Base-by-base conservation (phyloP, 1,140 invertebrate genomes). In the Zaprionus capensis region DNA sequence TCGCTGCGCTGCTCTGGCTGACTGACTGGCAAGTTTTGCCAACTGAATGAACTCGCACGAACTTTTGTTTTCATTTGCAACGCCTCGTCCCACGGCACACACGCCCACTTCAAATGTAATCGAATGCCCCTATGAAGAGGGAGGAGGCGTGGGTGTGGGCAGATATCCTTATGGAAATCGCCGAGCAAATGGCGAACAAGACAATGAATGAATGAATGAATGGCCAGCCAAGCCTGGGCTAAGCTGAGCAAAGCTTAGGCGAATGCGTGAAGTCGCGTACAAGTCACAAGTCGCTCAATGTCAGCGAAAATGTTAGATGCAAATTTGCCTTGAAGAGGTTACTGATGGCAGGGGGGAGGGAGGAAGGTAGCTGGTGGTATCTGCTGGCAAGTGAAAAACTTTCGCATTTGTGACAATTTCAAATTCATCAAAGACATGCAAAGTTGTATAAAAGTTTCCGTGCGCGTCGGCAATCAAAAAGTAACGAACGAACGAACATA, bases 391-490 rank as follows among this genome's bases (percentile, higher is more conserved):
- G 79, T 91, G 76, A 82, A 90, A 91, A 85, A 91, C 78, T 85
- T 91, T 88, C 82, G 81, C 79, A 85, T 88, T 88, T 88, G 85
- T 88, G 85, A 88, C 85, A 88, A 88, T 88, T 88, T 88, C 85
- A 88, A 88, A 88, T 88, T 88, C 85, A 88, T 91, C 86, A 90
- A 91, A 90, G 82, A 85, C 85, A 90, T 90, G 85, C 85, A 86
- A 90, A 90, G 79, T 79, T 88, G 63, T 66, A 69, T 61, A 64
- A 79, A 81, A 85, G 77, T 69, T 90, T 74, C 64, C 85, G 85
- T 88, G 85, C 82, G 76, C 86, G 72, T 68, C 71, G 79, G 85
- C 86, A 88, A 88, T 88, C 85, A 81, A 90, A 88, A 90, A 71
- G 85, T 84, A 90, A 81, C 81, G 78, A 77, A 75, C 71, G 76